phyloP scores from a whole-genome alignment of 2,888 invertebrate genomes.

The Bembecia ichneumoniformis region DNA sequence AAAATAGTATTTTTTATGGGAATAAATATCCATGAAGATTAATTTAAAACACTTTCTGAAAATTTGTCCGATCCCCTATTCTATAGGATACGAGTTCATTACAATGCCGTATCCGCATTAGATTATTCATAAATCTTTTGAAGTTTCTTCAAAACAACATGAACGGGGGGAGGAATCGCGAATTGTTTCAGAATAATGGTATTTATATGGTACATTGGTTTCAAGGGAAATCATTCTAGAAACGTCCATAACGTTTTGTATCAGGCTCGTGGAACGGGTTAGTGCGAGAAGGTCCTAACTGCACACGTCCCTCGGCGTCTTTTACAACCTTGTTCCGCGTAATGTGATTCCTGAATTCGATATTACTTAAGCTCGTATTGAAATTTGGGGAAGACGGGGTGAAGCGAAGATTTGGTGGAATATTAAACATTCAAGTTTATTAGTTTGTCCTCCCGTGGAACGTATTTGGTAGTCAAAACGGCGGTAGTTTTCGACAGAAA shows the following conservation, averaged over 20 bases:
- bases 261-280: constrained; percentile 16
- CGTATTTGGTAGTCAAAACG: constrained; percentile 64
- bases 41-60: too few species aligned
- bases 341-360: constrained; percentile 37
- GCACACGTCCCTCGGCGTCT: constrained; percentile 14
- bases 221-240: constrained; percentile 69
- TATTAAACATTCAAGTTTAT: constrained; percentile 72
- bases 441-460: constrained; percentile 58
- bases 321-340: constrained; percentile 30
- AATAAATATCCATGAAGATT: too few species aligned
- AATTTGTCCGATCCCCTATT: too few species aligned
- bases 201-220: constrained; percentile 72
- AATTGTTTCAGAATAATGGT: constrained; percentile 69
- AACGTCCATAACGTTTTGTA: constrained; percentile 56
- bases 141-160: constrained; percentile 45
- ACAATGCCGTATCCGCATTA: constrained; percentile 6
- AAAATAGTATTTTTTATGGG: too few species aligned
- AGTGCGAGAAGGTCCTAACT: constrained; percentile 15
- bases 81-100: neutral
- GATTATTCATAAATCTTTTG: constrained; percentile 40
- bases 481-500: constrained; percentile 59
- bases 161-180: constrained; percentile 43
- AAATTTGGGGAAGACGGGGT: constrained; percentile 38
- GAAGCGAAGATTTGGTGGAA: constrained; percentile 55
- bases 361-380: constrained; percentile 63